Evolutionary conservation across 2,113 vertebrate species (phyloP).

Genomic region (Megaleporinus macrocephalus): DNA sequence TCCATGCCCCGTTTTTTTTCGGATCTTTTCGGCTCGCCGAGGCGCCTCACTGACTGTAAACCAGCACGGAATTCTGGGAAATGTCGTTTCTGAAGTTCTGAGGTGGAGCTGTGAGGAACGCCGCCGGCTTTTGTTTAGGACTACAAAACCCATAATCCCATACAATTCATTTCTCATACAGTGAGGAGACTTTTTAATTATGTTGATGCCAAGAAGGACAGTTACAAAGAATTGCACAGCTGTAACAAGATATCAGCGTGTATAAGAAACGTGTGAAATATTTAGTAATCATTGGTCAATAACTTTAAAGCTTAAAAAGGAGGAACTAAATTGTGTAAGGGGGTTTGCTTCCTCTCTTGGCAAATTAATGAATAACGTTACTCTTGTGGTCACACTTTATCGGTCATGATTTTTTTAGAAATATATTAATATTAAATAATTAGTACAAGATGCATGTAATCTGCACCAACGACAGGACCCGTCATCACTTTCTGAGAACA

Average conservation of each 20-base stretch:
- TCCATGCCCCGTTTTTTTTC: conserved; percentile 28
- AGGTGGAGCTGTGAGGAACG: background rate
- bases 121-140: conserved; percentile 11
- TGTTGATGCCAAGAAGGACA: background rate
- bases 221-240: background rate
- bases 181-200: background rate
- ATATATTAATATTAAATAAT: background rate
- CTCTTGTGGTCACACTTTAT: background rate
- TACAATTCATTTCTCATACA: background rate
- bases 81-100: conserved; percentile 60
- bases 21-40: conserved; percentile 53
- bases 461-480: background rate
- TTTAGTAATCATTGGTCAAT: background rate
- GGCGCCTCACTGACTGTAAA: conserved; percentile 40
- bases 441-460: background rate
- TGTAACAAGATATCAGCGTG: background rate
- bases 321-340: background rate
- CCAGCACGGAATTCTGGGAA: conserved; percentile 68
- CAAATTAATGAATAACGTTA: background rate
- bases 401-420: too few species aligned
- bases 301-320: background rate
- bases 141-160: conserved; percentile 36
- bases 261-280: background rate
- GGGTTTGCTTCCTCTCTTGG: background rate
- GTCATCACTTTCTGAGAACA: background rate